Evolutionary conservation across 2,113 vertebrate species (phyloP).

Genomic region (Copsychus sechellarum): DNA sequence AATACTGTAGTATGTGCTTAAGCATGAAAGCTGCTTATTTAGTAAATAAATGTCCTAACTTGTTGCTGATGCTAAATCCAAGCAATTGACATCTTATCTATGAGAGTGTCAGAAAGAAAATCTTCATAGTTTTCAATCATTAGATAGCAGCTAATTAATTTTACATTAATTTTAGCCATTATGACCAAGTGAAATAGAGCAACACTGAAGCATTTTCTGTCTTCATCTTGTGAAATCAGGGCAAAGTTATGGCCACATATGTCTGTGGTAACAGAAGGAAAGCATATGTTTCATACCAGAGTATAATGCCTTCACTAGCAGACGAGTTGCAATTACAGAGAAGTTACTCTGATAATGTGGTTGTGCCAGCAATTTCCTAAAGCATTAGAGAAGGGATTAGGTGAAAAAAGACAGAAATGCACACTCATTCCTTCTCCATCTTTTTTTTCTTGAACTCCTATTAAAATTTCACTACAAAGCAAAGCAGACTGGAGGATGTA

Average conservation of each 20-base stretch:
- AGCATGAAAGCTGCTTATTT: neutral
- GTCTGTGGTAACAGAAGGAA: neutral
- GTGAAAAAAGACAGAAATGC: neutral
- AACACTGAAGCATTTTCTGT: neutral
- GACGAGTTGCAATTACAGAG: neutral
- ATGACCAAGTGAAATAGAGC: neutral
- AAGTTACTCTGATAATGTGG: neutral
- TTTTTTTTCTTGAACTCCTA: neutral
- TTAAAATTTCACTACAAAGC: neutral
- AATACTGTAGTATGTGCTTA: neutral
- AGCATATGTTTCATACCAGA: neutral
- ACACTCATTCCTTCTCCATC: neutral
- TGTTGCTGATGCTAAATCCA: neutral
- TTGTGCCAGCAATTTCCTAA: neutral
- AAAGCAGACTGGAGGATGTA: neutral
- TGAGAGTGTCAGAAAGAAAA: neutral
- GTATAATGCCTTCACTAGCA: neutral
- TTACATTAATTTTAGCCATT: neutral
- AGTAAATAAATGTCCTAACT: neutral
- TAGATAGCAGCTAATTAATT: neutral
- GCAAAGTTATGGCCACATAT: neutral
- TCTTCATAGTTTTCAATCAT: neutral
- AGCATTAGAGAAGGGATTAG: neutral
- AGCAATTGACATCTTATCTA: neutral
- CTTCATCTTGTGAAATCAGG: neutral